Evolutionary conservation across 2,888 invertebrate genomes (phyloP).

Genomic region (Brassicogethes aeneus): DNA sequence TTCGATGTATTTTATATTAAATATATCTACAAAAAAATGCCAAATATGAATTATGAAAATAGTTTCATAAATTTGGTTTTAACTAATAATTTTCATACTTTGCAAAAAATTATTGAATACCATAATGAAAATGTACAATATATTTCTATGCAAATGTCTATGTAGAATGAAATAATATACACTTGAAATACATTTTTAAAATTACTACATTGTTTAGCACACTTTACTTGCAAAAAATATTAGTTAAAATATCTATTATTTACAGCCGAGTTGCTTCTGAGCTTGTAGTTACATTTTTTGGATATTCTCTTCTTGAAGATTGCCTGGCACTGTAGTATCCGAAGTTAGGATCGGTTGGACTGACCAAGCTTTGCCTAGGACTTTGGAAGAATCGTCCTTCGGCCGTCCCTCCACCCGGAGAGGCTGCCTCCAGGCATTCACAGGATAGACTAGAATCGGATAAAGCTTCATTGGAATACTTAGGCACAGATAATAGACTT

Average conservation of each 20-base stretch:
- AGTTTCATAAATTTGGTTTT: too few relatives aligned
- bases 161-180: too few relatives aligned
- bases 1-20: too few relatives aligned
- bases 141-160: too few relatives aligned
- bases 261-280: slow-evolving; percentile 65
- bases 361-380: slow-evolving; percentile 35
- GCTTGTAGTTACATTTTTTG: slow-evolving; percentile 50
- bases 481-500: slow-evolving; percentile 60
- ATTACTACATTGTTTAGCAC: neutral
- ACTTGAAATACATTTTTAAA: too few relatives aligned
- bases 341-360: slow-evolving; percentile 39
- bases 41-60: too few relatives aligned
- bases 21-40: too few relatives aligned
- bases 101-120: too few relatives aligned
- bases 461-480: slow-evolving; percentile 53
- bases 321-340: slow-evolving; percentile 39
- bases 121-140: too few relatives aligned
- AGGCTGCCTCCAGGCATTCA: slow-evolving; percentile 51
- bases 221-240: neutral
- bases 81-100: too few relatives aligned
- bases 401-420: slow-evolving; percentile 27
- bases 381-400: slow-evolving; percentile 36
- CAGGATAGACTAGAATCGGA: slow-evolving; percentile 63
- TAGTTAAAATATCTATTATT: slow-evolving; percentile 16
- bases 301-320: slow-evolving; percentile 43